Evolutionary conservation across 2,113 vertebrate genomes (phyloP), one percentile per base, ranked within the genome.

Genomic region (Nicator chloris): DNA sequence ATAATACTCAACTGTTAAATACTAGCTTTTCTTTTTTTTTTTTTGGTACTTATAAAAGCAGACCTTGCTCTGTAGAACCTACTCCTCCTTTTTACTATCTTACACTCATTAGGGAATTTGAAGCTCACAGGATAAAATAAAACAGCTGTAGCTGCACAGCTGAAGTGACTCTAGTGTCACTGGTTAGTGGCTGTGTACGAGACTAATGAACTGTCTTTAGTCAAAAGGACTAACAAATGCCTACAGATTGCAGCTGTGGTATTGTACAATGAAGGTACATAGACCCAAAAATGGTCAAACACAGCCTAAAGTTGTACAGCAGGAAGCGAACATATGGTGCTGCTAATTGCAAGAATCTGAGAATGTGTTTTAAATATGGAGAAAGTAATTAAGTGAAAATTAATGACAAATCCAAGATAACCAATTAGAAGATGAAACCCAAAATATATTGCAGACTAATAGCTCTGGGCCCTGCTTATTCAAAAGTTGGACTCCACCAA

Each of bases 341-440:
- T 57, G 71, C 54, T 92, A 80, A 89, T 85, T 60, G 57, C 61
- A 95, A 76, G 84, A 79, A 93, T 85, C 33, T 75, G 90, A 92
- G 84, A 91, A 86, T 53, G 44, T 22, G 45, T 5, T 85, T 85
- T 82, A 85, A 70, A 65, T 93, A 92, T 15, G 59, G 66, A 85
- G 51, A 91, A 90, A 90, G 75, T 65, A 73, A 94, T 92, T 90
- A 93, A 86, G n/a, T 61, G 37, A 88, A 93, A 94, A 92, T 61
- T 8, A 92, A 82, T 66, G n/a, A 70, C 26, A 90, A 71, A 66
- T 54, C 82, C 20, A 82, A 30, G 28, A 83, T 83, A 90, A 80
- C 69, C n/a, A 82, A 80, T 81, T 86, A 83, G 59, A 88, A 93
- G 56, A 92, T 27, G 10, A 82, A 92, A 90, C 54, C 10, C 26